A percentile compares a stretch with the other conserved stretches of the same genome.
Conservation (phyloP, 2,797 vertebrate genomes). For the Girardinus metallicus region DNA sequence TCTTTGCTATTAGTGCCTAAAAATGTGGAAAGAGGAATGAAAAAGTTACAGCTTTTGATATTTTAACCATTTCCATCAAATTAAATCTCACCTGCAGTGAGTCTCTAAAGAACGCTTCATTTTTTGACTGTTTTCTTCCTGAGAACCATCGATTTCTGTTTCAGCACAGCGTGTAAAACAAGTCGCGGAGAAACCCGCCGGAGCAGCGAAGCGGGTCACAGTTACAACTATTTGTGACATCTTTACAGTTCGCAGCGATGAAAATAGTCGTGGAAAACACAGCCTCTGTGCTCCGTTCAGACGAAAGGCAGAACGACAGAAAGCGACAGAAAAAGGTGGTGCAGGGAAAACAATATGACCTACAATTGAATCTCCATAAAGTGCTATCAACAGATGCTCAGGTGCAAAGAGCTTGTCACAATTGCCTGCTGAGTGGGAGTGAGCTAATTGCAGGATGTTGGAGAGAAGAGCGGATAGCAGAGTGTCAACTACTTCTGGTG, state of each 20-base stretch:
- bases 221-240: not conserved
- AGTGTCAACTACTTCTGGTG: slow-evolving; percentile 59
- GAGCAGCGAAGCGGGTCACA: not conserved
- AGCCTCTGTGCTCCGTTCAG: not conserved
- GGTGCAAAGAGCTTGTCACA: slow-evolving; percentile 34
- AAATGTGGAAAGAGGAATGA: not conserved
- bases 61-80: not conserved
- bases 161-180: not conserved
- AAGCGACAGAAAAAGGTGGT: no score
- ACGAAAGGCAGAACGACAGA: not conserved
- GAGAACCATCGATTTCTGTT: slow-evolving; percentile 5
- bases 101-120: not conserved
- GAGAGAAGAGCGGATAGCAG: slow-evolving; percentile 25
- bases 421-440: slow-evolving; percentile 31
- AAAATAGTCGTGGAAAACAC: not conserved
- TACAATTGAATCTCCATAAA: slow-evolving; percentile 23
- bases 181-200: not conserved
- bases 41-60: not conserved
- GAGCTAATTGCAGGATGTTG: slow-evolving; percentile 42
- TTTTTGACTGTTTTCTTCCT: not conserved
- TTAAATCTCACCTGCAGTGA: not conserved
- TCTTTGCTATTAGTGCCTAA: not conserved
- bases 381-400: slow-evolving; percentile 37
- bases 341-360: not conserved
- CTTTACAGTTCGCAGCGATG: not conserved